Conservation (phyloP, 1,140 invertebrate genomes). For the Heliothis subflexa region DNA sequence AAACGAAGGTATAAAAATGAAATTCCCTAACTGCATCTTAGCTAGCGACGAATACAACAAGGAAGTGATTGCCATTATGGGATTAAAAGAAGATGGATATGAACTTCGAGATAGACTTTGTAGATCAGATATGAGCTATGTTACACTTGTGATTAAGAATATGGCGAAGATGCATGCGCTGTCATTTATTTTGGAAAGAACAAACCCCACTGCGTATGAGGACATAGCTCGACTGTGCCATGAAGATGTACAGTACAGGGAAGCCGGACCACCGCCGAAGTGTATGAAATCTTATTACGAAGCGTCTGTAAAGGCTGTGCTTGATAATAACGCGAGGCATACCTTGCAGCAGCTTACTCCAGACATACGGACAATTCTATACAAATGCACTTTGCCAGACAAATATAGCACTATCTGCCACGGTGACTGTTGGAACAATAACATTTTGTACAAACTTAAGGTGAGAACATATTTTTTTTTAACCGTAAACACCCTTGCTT, state of each 20-base stretch:
- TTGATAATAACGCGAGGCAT: slow-evolving; percentile 56
- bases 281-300: slow-evolving; percentile 68
- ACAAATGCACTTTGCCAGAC: slow-evolving; percentile 62
- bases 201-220: slow-evolving; percentile 63
- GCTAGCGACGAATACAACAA: slow-evolving; percentile 62
- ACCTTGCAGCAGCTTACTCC: slow-evolving; percentile 60
- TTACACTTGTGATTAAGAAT: slow-evolving; percentile 68
- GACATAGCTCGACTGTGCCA: slow-evolving; percentile 58
- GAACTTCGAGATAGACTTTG: slow-evolving; percentile 63
- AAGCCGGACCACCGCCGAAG: slow-evolving; percentile 59
- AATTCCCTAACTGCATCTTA: slow-evolving; percentile 69
- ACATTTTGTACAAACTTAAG: slow-evolving; percentile 69
- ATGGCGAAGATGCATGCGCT: slow-evolving; percentile 78
- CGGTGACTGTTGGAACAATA: slow-evolving; percentile 76
- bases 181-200: slow-evolving; percentile 68
- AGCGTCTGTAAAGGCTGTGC: slow-evolving; percentile 66
- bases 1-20: slow-evolving; percentile 71
- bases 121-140: slow-evolving; percentile 66
- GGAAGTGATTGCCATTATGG: slow-evolving; percentile 63
- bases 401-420: slow-evolving; percentile 71
- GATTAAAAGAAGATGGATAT: slow-evolving; percentile 42
- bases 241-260: slow-evolving; percentile 69
- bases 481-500: not conserved
- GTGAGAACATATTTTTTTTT: slow-evolving; percentile 53
- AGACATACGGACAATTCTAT: slow-evolving; percentile 61